Evolutionary conservation across 2,888 invertebrate genomes (phyloP).

Genomic region (Hesperia comma): DNA sequence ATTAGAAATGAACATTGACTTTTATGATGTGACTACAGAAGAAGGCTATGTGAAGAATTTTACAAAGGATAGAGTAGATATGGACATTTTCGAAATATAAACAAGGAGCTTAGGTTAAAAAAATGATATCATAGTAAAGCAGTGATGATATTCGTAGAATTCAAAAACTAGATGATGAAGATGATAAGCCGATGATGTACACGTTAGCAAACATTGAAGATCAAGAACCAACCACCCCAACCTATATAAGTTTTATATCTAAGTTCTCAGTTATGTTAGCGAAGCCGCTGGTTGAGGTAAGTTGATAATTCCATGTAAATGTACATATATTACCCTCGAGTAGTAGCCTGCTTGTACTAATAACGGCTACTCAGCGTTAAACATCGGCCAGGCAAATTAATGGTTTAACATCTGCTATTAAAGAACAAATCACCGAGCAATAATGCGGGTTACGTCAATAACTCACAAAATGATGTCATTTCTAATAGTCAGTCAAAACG

Average conservation of each 20-base stretch:
- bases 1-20: neutral
- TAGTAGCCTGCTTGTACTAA: slow-evolving; percentile 11
- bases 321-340: slow-evolving; percentile 9
- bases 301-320: slow-evolving; percentile 31
- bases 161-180: no score
- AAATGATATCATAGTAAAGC: no score
- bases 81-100: no score
- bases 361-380: slow-evolving; percentile 22
- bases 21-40: neutral
- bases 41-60: neutral
- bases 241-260: no score
- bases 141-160: no score
- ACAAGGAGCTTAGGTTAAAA: no score
- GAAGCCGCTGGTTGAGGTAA: slow-evolving; percentile 10
- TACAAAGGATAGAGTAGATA: neutral
- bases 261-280: neutral
- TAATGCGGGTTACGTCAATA: slow-evolving; percentile 29
- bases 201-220: no score
- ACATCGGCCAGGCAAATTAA: slow-evolving; percentile 22
- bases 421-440: slow-evolving; percentile 24
- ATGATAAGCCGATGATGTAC: no score
- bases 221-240: no score
- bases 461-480: slow-evolving; percentile 42
- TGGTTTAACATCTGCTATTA: slow-evolving; percentile 28
- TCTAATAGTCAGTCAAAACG: slow-evolving; percentile 29